A percentile compares a stretch with the other conserved stretches of the same genome.
Evolutionary conservation across 2,888 invertebrate genomes (phyloP).

Genomic region (Lordiphosa fenestrarum): DNA sequence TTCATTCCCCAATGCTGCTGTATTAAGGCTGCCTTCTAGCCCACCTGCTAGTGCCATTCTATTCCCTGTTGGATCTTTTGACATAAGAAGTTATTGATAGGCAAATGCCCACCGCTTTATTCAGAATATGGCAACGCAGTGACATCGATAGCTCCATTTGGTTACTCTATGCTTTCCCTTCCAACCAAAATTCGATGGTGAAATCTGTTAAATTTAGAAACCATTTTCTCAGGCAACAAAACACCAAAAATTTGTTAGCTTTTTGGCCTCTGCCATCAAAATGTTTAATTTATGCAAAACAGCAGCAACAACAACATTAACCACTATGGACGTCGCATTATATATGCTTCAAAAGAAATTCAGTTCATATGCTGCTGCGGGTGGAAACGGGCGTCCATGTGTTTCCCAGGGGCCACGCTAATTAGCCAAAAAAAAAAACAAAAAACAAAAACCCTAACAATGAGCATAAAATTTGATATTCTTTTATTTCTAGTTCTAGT

Average conservation of each 20-base stretch:
- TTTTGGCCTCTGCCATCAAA: conserved; percentile 27
- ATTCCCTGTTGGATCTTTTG: too few species aligned
- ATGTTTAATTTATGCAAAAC: conserved; percentile 65
- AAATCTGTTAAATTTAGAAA: too few species aligned
- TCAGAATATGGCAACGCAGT: too few species aligned
- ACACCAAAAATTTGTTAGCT: not conserved
- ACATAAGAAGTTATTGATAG: too few species aligned
- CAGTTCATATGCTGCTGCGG: conserved; percentile 53
- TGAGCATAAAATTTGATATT: conserved; percentile 66
- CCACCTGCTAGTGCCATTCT: too few species aligned
- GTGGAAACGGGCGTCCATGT: conserved; percentile 46
- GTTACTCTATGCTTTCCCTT: too few species aligned
- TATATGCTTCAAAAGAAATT: conserved; percentile 67
- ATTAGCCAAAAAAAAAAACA: conserved; percentile 62
- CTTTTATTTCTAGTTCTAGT: conserved; percentile 32
- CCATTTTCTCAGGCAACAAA: too few species aligned
- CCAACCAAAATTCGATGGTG: too few species aligned
- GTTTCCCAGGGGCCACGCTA: conserved; percentile 68
- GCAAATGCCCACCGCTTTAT: too few species aligned
- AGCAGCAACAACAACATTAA: conserved; percentile 22
- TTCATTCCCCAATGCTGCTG: too few species aligned
- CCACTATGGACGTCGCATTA: conserved; percentile 44
- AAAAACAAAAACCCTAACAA: conserved; percentile 49
- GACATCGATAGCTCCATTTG: too few species aligned
- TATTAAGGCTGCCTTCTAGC: too few species aligned